These are phyloP conservation scores for Zoanthus gigantus DNA, from an alignment of 92 coral and sea anemone genomes.

Conservation along the genomic window DNA sequence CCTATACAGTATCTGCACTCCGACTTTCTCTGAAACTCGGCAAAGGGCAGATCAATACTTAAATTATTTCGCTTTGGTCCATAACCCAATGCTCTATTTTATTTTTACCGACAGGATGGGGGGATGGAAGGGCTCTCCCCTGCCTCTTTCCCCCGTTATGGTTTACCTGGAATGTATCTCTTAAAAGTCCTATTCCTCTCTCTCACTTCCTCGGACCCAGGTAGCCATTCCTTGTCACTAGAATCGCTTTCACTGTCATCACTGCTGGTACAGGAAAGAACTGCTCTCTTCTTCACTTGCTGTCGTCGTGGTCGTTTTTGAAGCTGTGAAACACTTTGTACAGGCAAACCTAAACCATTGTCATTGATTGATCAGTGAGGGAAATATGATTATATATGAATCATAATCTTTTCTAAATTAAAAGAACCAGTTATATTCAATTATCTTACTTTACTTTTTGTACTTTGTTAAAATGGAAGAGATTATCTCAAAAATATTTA, in stretches of 20 bases:
- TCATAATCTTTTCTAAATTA: no score
- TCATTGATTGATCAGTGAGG: not conserved
- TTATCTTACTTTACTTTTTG: no score
- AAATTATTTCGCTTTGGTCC: no score
- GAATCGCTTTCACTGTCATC: constrained; percentile 59
- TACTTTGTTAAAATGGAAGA: no score
- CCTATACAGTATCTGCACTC: no score
- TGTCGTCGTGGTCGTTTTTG: not conserved
- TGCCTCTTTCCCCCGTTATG: not conserved
- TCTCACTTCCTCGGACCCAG: constrained; percentile 81
- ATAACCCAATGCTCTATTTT: no score
- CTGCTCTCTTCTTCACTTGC: not conserved
- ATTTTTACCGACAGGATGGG: no score
- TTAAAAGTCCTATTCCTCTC: constrained; percentile 70
- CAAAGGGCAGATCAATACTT: no score
- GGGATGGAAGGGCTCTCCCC: not conserved
- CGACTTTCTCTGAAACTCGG: no score
- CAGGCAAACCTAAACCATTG: not conserved
- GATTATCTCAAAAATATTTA: no score
- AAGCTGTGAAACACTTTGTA: not conserved
- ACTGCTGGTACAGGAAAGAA: constrained; percentile 22
- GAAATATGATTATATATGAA: not conserved
- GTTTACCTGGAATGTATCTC: constrained; percentile 76
- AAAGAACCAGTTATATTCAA: no score
- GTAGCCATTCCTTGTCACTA: constrained; percentile 87